These are phyloP conservation scores for Brachylomia viminalis DNA, from an alignment of 2,888 invertebrate genomes.

Conservation along the genomic window DNA sequence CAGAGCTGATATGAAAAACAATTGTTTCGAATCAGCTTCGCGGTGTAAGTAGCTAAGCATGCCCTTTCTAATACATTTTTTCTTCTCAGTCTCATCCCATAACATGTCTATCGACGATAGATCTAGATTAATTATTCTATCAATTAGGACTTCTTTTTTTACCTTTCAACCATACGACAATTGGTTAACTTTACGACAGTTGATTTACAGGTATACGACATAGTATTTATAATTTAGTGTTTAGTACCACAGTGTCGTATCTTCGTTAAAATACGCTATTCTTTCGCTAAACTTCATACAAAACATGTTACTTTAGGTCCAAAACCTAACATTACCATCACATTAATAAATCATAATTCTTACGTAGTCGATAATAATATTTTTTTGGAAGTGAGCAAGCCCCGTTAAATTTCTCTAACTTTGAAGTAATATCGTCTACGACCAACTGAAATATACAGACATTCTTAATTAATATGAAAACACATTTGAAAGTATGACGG, in stretches of 20 bases:
- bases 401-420: slow-evolving; percentile 70
- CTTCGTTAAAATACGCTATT: slow-evolving; percentile 35
- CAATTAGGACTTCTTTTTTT: slow-evolving; percentile 55
- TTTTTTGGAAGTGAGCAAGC: slow-evolving; percentile 84
- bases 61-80: slow-evolving; percentile 68
- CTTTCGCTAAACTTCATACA: slow-evolving; percentile 59
- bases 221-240: slow-evolving; percentile 30
- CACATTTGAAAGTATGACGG: slow-evolving; percentile 46
- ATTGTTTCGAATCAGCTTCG: slow-evolving; percentile 72
- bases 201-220: slow-evolving; percentile 47
- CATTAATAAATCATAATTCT: slow-evolving; percentile 54
- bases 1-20: slow-evolving; percentile 75
- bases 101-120: slow-evolving; percentile 65
- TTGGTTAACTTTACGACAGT: slow-evolving; percentile 39
- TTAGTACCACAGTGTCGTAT: slow-evolving; percentile 32
- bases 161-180: slow-evolving; percentile 49
- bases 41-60: slow-evolving; percentile 73
- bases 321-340: slow-evolving; percentile 60
- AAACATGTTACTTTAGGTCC: slow-evolving; percentile 61
- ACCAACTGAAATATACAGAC: slow-evolving; percentile 70
- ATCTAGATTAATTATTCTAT: slow-evolving; percentile 53
- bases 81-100: slow-evolving; percentile 75
- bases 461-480: slow-evolving; percentile 55
- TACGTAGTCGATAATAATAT: slow-evolving; percentile 58
- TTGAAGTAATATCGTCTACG: slow-evolving; percentile 69